Evolutionary conservation across 2,888 invertebrate species (phyloP).

Genomic region (Drosophila paracracens): DNA sequence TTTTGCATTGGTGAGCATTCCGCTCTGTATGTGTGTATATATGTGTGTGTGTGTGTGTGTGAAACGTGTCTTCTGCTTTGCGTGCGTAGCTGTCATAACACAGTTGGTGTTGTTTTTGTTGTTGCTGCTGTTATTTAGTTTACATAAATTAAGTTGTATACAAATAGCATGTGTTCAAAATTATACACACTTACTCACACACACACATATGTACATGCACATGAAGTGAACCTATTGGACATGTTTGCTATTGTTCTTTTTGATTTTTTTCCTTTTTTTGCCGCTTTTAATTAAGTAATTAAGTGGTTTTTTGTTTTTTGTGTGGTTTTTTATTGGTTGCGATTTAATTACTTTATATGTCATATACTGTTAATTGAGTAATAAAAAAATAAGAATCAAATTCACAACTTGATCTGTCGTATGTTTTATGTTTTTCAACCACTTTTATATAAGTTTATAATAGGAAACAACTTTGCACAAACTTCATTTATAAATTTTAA

Average conservation of each 20-base stretch:
- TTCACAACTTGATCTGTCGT: not conserved
- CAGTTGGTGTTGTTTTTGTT: constrained; percentile 28
- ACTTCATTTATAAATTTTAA: not conserved
- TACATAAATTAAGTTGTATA: constrained; percentile 39
- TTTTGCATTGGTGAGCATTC: constrained; percentile 70
- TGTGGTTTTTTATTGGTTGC: constrained; percentile 27
- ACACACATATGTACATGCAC: constrained; percentile 3
- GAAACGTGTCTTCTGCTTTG: constrained; percentile 67
- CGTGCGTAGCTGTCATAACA: constrained; percentile 49
- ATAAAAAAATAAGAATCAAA: not conserved
- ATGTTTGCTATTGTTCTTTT: constrained; percentile 1
- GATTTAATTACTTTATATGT: not conserved
- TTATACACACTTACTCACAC: not conserved
- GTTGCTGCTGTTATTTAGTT: constrained; percentile 42
- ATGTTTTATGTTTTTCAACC: not conserved
- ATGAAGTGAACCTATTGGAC: constrained; percentile 18
- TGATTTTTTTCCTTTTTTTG: constrained; percentile 1
- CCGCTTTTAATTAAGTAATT: constrained; percentile 71
- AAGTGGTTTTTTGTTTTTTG: constrained; percentile 58
- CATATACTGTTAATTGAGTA: not conserved
- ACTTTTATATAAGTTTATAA: not conserved
- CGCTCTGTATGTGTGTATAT: not conserved
- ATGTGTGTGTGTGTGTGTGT: constrained; percentile 20
- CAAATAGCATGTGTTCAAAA: constrained; percentile 12
- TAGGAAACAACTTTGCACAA: not conserved